Base-by-base conservation (phyloP, 92 coral and sea anemone species). In the Galaxea fascicularis region DNA sequence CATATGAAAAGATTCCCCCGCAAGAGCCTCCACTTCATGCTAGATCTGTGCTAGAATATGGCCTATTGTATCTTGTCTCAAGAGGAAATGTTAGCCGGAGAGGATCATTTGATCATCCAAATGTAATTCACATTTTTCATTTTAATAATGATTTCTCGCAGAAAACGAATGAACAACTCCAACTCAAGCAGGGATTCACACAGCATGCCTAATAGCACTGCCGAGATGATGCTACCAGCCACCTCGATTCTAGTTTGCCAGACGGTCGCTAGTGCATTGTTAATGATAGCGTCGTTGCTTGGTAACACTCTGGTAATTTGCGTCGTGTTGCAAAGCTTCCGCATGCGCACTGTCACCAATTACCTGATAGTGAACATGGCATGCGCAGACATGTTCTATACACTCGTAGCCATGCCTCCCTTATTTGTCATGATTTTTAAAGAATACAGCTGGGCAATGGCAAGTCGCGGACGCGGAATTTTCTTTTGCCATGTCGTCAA, bases 361-460 rank as follows among this genome's bases (percentile, higher is more conserved):
- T 94, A 86, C 44, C 86, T 94, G 27, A 94, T 94, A 24, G 92
- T 94, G 24, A 94, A 94, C 86, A 92, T 91, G 90, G 90, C 98
- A 0, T 78, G 93, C 10, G 89, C 95, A 26, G 98, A 94, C 63
- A 84, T 94, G 15, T 65, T 94, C 17, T 94, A 94, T 90, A 94
- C 89, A 0, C 8, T 94, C 3, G 74, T 89, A 0, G 95, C 88
- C 13, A 63, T 87, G 57, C 98, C 98, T 0, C 93, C 92, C 25
- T 65, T 88, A 57, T 82, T 83, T 63, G 65, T 94, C 7, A 70
- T 86, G 59, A 89, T 94, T 22, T 91, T 78, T 74, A 58, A 69
- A 2, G 65, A 65, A 8, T 76, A 74, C 78, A 49, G 74, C 35
- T 94, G 98, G 98, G 85, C 90, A 0, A 82, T 94, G 59, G 70